Conservation (phyloP, 92 coral and sea anemone genomes). For the Palythoa grandis region DNA sequence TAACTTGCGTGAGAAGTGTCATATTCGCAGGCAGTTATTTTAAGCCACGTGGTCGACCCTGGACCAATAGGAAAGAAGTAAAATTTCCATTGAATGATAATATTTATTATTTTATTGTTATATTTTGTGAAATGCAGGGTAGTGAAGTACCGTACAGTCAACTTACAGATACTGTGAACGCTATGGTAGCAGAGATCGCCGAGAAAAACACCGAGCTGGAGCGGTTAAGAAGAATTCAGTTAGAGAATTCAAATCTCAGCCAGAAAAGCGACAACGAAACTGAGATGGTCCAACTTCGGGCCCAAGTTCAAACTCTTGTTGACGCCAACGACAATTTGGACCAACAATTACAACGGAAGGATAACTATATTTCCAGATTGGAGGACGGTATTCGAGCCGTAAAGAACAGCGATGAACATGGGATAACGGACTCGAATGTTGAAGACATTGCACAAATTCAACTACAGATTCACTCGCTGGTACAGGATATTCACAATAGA, state of each 20-base stretch:
- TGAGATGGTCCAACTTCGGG: conserved; percentile 15
- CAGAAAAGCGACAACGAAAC: conserved; percentile 11
- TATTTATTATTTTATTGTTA: neutral
- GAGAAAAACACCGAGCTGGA: conserved; percentile 43
- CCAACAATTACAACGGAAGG: conserved; percentile 32
- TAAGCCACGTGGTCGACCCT: no score
- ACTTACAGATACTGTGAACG: conserved; percentile 33
- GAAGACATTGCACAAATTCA: conserved; percentile 40
- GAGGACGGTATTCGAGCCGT: conserved; percentile 34
- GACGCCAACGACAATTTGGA: conserved; percentile 33
- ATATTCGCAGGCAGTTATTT: no score
- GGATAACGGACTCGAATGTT: conserved; percentile 7
- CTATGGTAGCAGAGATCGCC: conserved; percentile 36
- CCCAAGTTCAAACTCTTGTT: conserved; percentile 31
- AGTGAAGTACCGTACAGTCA: conserved; percentile 32
- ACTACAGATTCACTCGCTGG: conserved; percentile 11
- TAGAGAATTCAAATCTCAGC: neutral
- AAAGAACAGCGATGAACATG: conserved; percentile 10
- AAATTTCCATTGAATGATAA: no score
- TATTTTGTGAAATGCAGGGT: neutral
- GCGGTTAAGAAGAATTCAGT: neutral
- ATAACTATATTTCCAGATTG: conserved; percentile 20
- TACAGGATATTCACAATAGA: neutral
- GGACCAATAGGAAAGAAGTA: no score
- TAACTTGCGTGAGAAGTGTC: no score